phyloP scores from a whole-genome alignment of 2,113 vertebrate species.

The Pyrgilauda ruficollis region DNA sequence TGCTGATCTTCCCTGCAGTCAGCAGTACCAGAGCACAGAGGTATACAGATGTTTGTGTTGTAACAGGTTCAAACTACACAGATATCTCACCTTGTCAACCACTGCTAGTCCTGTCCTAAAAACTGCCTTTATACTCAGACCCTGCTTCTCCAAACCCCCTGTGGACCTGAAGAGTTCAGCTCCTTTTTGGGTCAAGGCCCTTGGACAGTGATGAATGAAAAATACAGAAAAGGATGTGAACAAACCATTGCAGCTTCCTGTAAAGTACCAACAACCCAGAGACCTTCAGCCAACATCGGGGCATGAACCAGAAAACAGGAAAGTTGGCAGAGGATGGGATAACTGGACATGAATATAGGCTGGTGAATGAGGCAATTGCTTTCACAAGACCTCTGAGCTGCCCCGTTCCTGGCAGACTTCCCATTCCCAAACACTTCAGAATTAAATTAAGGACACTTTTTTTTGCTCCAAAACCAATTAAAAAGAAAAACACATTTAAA shows the following conservation, averaged over 20 bases:
- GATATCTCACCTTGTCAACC: neutral
- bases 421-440: slow-evolving; percentile 40
- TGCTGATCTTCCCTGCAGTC: neutral
- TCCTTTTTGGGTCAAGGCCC: neutral
- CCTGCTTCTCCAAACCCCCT: neutral
- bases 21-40: neutral
- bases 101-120: neutral
- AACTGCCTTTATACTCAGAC: neutral
- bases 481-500: slow-evolving; percentile 51
- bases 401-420: slow-evolving; percentile 27
- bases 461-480: slow-evolving; percentile 31
- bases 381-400: slow-evolving; percentile 34
- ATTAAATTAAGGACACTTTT: slow-evolving; percentile 59
- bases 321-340: neutral
- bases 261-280: neutral
- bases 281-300: neutral
- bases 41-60: neutral
- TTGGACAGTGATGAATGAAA: neutral
- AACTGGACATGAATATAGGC: neutral
- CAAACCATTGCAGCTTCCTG: neutral
- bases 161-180: neutral
- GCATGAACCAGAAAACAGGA: neutral
- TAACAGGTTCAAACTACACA: neutral
- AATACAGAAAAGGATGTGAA: neutral
- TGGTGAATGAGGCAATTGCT: neutral